phyloP scores from a whole-genome alignment of 2,113 vertebrate species.

The Aegithalos caudatus region DNA sequence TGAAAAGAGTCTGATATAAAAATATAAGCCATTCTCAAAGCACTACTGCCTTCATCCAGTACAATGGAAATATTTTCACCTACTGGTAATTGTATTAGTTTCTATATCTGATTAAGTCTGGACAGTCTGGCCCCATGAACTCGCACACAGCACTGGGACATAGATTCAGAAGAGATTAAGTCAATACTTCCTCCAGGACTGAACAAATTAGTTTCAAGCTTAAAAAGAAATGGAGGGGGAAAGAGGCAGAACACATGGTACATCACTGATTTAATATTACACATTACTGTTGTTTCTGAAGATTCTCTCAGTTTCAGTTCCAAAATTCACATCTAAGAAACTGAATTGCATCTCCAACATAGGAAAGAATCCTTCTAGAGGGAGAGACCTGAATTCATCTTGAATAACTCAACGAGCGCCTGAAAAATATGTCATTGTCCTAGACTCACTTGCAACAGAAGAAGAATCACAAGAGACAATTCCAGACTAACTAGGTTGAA shows the following conservation, averaged over 20 bases:
- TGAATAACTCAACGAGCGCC: not conserved
- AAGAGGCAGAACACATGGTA: not conserved
- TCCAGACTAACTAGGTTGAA: not conserved
- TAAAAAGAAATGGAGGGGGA: not conserved
- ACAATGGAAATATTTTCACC: constrained; percentile 11
- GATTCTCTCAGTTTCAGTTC: not conserved
- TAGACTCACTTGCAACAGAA: not conserved
- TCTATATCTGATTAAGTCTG: constrained; percentile 28
- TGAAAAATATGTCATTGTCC: not conserved
- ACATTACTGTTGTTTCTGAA: not conserved
- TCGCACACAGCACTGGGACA: not conserved
- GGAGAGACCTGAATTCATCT: not conserved
- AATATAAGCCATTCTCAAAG: not conserved
- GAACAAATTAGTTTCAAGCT: constrained; percentile 3
- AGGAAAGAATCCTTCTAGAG: not conserved
- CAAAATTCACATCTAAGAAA: not conserved
- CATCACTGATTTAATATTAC: not conserved
- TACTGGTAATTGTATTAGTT: constrained; percentile 26
- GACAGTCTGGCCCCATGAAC: not conserved
- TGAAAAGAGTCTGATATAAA: not conserved
- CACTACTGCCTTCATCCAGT: not conserved
- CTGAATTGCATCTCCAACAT: not conserved
- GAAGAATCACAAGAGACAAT: not conserved
- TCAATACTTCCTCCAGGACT: constrained; percentile 3
- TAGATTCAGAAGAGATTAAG: constrained; percentile 23